Evolutionary conservation across 2,113 vertebrate species (phyloP).

Genomic region (Hystrix brachyura): DNA sequence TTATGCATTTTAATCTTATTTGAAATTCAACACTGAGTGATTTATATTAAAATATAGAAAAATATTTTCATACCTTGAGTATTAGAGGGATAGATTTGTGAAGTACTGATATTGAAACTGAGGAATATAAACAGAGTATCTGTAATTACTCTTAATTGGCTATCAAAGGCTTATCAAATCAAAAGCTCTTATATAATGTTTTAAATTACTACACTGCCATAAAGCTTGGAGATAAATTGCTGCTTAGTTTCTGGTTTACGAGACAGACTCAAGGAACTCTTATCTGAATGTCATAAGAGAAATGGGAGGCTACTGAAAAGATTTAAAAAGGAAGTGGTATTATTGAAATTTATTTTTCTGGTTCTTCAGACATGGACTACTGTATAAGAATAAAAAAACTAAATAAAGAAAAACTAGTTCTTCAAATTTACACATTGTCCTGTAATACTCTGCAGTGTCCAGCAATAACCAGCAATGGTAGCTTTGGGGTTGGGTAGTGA

Average conservation of each 20-base stretch:
- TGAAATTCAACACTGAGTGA: background rate
- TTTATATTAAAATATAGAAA: conserved; percentile 41
- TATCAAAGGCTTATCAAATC: conserved; percentile 44
- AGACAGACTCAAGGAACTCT: background rate
- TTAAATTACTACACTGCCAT: background rate
- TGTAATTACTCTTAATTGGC: conserved; percentile 54
- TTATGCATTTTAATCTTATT: background rate
- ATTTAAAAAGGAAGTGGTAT: background rate
- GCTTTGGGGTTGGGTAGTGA: background rate
- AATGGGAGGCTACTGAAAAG: background rate
- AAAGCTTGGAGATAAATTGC: background rate
- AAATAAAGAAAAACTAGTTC: background rate
- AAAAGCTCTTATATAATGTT: conserved; percentile 45
- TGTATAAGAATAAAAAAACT: background rate
- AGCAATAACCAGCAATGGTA: background rate
- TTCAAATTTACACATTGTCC: background rate
- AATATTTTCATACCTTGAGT: background rate
- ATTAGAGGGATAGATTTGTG: conserved; percentile 3
- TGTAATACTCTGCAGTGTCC: background rate
- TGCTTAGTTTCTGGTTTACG: background rate
- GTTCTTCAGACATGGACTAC: background rate
- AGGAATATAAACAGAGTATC: conserved; percentile 22
- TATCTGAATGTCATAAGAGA: background rate
- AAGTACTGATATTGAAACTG: conserved; percentile 18
- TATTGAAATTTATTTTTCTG: background rate